Percentiles rank a stretch among this genome's conserved stretches.
phyloP scores from a whole-genome alignment of 2,113 vertebrate species.

The Pelecanoides urinatrix region DNA sequence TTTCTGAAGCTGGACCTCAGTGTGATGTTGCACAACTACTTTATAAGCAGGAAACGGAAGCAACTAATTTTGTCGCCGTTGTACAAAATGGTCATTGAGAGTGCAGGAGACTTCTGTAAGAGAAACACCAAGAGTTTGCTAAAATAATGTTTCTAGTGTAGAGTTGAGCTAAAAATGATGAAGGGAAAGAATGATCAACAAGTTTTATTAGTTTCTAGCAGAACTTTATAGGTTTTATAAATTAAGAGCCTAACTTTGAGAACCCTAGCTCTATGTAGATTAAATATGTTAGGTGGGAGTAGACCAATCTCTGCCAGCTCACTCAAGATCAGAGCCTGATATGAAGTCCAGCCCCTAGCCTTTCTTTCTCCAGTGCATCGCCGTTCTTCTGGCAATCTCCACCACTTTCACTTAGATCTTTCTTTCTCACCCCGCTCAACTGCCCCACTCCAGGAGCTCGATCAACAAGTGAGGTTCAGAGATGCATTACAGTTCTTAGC shows the following conservation, averaged over 20 bases:
- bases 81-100: neutral
- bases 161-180: neutral
- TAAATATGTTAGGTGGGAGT: neutral
- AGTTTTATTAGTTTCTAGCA: neutral
- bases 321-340: neutral
- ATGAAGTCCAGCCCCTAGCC: neutral
- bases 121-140: neutral
- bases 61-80: neutral
- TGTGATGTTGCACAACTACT: neutral
- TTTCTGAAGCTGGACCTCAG: neutral
- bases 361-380: neutral
- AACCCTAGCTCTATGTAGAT: neutral
- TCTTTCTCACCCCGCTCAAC: neutral
- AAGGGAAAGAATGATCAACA: neutral
- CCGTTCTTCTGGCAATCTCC: fast-evolving
- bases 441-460: neutral
- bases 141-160: neutral
- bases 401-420: neutral
- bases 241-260: neutral
- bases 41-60: neutral
- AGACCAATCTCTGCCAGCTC: neutral
- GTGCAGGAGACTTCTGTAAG: neutral
- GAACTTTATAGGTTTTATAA: neutral
- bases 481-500: neutral
- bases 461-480: neutral